phyloP scores from a whole-genome alignment of 1,140 invertebrate species.

The Bombus huntii region DNA sequence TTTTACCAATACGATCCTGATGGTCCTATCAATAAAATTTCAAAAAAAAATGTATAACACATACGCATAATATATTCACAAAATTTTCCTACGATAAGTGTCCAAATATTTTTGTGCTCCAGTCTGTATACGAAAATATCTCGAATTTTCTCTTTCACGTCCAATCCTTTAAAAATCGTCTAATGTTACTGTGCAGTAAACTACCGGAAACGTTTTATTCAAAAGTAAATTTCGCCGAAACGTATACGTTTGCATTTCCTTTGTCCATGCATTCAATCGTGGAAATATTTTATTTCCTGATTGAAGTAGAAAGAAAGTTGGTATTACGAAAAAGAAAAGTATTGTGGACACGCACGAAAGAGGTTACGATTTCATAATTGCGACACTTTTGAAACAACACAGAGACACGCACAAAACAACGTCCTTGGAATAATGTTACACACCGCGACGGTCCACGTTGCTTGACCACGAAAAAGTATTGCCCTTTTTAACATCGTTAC shows the following conservation, averaged over 20 bases:
- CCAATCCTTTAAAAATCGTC: background rate
- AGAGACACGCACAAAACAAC: conserved; percentile 36
- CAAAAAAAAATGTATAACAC: too few species aligned
- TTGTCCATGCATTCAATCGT: background rate
- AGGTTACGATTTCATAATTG: conserved; percentile 42
- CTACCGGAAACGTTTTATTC: background rate
- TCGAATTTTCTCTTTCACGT: background rate
- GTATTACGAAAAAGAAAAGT: background rate
- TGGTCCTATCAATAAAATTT: too few species aligned
- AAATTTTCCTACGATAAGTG: too few species aligned
- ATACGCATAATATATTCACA: too few species aligned
- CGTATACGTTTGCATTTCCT: background rate
- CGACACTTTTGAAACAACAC: conserved; percentile 5
- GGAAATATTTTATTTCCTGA: background rate
- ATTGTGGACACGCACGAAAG: background rate
- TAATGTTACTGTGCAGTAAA: background rate
- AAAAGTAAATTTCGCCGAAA: background rate
- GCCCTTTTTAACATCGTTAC: conserved; percentile 14
- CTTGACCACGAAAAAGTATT: conserved; percentile 27
- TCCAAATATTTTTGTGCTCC: too few species aligned
- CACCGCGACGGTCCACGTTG: background rate
- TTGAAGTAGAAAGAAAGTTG: background rate
- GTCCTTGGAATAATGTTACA: conserved; percentile 33
- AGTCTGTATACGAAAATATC: background rate
- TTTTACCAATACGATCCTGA: too few species aligned